A percentile compares a stretch with the other conserved stretches of the same genome.
Evolutionary conservation across 92 coral and sea anemone species (phyloP).

Genomic region (Isaurus tuberculatus): DNA sequence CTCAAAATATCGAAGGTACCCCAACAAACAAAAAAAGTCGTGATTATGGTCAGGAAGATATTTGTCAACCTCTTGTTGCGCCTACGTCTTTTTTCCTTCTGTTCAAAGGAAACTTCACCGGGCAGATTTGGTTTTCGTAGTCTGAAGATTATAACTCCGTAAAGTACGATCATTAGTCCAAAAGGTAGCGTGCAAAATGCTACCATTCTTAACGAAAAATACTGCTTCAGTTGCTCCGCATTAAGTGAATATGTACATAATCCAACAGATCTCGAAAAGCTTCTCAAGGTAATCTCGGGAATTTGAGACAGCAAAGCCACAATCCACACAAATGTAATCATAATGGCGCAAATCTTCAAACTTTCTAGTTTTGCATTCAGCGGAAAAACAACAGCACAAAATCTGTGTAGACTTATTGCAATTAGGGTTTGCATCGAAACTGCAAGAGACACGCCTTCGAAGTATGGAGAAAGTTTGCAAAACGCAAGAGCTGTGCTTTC

Average conservation of each 20-base stretch:
- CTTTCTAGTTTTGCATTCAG: slow-evolving; percentile 10
- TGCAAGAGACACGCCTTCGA: slow-evolving; percentile 19
- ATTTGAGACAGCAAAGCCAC: slow-evolving; percentile 5
- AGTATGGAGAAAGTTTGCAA: slow-evolving; percentile 12
- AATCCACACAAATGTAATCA: background rate
- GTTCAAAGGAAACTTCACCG: slow-evolving; percentile 2
- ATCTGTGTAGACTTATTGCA: slow-evolving; percentile 19
- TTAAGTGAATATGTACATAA: background rate
- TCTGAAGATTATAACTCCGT: background rate
- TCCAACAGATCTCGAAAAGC: background rate
- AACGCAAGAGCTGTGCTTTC: background rate
- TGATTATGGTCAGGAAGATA: background rate
- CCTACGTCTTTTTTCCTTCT: background rate
- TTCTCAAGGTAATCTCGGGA: background rate
- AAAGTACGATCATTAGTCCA: slow-evolving; percentile 12
- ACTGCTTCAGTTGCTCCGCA: background rate
- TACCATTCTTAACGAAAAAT: background rate
- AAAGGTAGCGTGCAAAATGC: background rate
- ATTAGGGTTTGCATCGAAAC: slow-evolving; percentile 30
- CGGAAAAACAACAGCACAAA: slow-evolving; percentile 21
- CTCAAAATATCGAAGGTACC: background rate
- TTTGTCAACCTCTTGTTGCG: slow-evolving; percentile 11
- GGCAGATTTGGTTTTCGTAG: slow-evolving; percentile 2
- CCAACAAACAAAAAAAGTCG: slow-evolving; percentile 25
- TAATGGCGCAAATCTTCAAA: background rate